Evolutionary conservation across 92 coral and sea anemone genomes (phyloP).

Genomic region (Nematostella vectensis): DNA sequence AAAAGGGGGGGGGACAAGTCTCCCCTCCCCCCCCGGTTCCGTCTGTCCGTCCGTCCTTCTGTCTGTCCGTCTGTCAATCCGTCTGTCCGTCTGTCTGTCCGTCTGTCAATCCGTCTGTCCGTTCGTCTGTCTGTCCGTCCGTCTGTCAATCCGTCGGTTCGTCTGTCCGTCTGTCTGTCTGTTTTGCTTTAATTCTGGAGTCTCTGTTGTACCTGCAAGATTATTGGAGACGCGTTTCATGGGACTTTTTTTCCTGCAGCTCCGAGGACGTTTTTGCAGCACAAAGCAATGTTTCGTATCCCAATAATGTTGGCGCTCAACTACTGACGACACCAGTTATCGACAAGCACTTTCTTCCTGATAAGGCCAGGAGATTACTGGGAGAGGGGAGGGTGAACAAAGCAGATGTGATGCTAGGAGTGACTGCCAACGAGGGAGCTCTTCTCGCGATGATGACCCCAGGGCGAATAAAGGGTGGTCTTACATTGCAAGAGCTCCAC

Average conservation of each 20-base stretch:
- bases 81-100: no score
- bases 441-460: slow-evolving; percentile 2
- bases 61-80: no score
- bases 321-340: slow-evolving; percentile 11
- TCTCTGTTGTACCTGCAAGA: no score
- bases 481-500: slow-evolving; percentile 14
- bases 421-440: slow-evolving; percentile 6
- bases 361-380: slow-evolving; percentile 17
- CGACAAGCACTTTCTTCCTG: slow-evolving; percentile 41
- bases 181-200: no score
- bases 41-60: no score
- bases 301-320: neutral
- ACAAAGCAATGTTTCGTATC: slow-evolving; percentile 8
- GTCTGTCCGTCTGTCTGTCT: no score
- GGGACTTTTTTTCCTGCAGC: slow-evolving; percentile 1
- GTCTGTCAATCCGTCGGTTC: no score
- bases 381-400: slow-evolving; percentile 16
- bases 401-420: slow-evolving; percentile 31
- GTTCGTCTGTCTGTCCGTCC: no score
- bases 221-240: no score
- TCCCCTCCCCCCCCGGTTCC: no score
- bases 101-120: no score
- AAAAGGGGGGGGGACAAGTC: no score
- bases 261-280: slow-evolving; percentile 25
- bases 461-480: slow-evolving; percentile 11